phyloP scores from a whole-genome alignment of 2,797 vertebrate species.

The Podarcis siculus region DNA sequence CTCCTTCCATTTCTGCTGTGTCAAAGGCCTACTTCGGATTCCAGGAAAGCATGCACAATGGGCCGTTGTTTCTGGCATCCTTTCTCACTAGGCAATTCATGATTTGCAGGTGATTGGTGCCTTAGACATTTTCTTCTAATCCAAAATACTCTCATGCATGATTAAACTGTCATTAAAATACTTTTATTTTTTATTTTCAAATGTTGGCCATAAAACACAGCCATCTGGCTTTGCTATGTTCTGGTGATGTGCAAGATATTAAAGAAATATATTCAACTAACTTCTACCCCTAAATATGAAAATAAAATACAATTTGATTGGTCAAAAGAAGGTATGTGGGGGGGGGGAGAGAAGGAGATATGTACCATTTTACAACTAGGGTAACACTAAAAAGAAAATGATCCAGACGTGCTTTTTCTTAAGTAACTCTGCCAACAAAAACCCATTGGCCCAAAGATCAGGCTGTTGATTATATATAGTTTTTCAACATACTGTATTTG shows the following conservation, averaged over 20 bases:
- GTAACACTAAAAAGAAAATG: conserved; percentile 7
- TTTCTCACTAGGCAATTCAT: conserved; percentile 50
- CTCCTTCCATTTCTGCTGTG: conserved; percentile 57
- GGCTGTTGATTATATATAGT: neutral
- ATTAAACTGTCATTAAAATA: conserved; percentile 56
- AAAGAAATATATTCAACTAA: conserved; percentile 39
- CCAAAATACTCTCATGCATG: conserved; percentile 40
- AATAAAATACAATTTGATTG: conserved; percentile 16
- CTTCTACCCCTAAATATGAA: conserved; percentile 28
- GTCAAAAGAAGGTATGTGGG: neutral
- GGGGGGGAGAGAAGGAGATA: neutral
- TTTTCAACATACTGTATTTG: conserved; percentile 5
- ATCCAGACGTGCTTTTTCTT: neutral
- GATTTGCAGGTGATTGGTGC: conserved; percentile 58
- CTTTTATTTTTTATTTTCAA: conserved; percentile 45
- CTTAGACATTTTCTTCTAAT: conserved; percentile 57
- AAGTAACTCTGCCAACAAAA: conserved; percentile 18
- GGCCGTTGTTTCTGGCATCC: conserved; percentile 58
- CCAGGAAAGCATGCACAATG: conserved; percentile 53
- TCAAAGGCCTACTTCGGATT: conserved; percentile 59
- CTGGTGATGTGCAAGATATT: conserved; percentile 42
- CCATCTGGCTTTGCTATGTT: conserved; percentile 48
- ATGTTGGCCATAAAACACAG: conserved; percentile 51
- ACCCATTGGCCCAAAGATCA: neutral
- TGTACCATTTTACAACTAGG: conserved; percentile 17